Evolutionary conservation across 2,888 invertebrate species (phyloP).

Genomic region (Stomorhina lunata): DNA sequence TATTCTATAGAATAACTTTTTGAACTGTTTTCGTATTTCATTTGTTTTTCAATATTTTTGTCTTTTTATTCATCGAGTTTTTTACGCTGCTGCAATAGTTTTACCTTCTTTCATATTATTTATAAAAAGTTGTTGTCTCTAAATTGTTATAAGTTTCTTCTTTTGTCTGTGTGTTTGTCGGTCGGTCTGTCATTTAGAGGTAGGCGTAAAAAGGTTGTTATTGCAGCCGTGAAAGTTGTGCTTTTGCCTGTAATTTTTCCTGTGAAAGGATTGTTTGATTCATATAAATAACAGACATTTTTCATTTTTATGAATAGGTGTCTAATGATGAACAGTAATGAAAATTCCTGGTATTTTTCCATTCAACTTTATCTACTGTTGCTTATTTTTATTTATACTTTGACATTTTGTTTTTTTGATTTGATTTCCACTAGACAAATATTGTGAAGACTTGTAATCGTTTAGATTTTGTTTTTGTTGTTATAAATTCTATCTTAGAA

Average conservation of each 20-base stretch:
- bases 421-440: conserved; percentile 13
- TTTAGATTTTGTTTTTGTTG: neutral
- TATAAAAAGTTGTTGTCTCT: neutral
- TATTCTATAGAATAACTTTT: neutral
- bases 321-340: conserved; percentile 47
- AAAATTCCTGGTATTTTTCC: neutral
- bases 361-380: neutral
- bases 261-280: conserved; percentile 67
- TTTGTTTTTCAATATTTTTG: neutral
- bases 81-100: conserved; percentile 20
- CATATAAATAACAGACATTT: conserved; percentile 65
- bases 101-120: neutral
- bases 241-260: neutral
- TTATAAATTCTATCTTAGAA: neutral
- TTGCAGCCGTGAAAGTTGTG: neutral
- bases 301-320: conserved; percentile 42
- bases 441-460: conserved; percentile 12
- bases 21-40: neutral
- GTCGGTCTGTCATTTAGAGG: neutral
- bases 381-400: neutral
- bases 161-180: neutral
- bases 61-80: conserved; percentile 17
- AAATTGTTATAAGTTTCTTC: neutral
- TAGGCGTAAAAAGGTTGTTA: neutral
- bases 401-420: neutral